These are phyloP conservation scores for Anser brachyrhynchus DNA, from an alignment of 2,113 vertebrate genomes.

Conservation along the genomic window DNA sequence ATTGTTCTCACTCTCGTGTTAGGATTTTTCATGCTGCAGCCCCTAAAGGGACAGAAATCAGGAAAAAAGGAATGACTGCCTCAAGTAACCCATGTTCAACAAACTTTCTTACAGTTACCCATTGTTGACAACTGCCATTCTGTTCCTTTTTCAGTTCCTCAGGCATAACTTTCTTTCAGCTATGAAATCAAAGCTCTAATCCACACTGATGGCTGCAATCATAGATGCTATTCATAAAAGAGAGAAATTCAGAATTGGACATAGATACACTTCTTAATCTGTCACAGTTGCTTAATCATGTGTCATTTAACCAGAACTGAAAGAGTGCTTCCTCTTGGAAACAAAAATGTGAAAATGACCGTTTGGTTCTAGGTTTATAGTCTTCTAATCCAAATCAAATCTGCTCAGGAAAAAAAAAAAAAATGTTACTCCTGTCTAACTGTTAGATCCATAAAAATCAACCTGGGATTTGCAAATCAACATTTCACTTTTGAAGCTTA, in stretches of 20 bases:
- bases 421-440: neutral
- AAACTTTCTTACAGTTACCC: neutral
- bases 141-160: neutral
- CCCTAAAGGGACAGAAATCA: neutral
- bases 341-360: neutral
- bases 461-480: neutral
- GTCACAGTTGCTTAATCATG: neutral
- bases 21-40: neutral
- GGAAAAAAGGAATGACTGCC: accelerated
- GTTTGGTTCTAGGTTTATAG: neutral
- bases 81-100: neutral
- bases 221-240: neutral
- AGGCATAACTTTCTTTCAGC: neutral
- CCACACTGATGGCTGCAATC: neutral
- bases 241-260: neutral
- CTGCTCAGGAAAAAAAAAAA: neutral
- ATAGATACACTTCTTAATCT: neutral
- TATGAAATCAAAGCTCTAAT: neutral
- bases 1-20: neutral
- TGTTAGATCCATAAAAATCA: neutral
- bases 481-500: neutral
- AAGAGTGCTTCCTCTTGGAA: neutral
- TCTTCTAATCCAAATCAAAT: neutral
- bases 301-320: neutral
- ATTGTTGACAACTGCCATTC: neutral